Evolutionary conservation across 2,113 vertebrate species (phyloP).

Genomic region (Chroicocephalus ridibundus): DNA sequence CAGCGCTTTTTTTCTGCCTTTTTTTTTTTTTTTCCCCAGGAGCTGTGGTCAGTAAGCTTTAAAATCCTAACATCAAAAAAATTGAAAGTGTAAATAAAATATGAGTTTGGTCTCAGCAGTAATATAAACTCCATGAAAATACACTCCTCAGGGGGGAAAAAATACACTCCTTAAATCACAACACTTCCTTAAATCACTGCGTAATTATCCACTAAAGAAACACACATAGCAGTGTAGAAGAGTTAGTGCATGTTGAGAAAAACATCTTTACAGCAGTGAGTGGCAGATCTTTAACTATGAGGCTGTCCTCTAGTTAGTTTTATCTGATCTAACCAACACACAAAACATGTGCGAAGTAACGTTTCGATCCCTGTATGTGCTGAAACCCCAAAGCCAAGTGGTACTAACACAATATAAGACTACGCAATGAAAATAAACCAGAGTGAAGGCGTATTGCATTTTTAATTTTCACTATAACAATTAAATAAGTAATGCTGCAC

Average conservation of each 20-base stretch:
- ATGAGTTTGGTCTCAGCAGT: neutral
- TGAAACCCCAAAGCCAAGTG: neutral
- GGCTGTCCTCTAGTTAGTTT: neutral
- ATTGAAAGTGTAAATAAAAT: neutral
- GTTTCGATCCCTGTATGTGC: rapidly evolving
- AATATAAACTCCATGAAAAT: neutral
- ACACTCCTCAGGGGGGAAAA: rapidly evolving
- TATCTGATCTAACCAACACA: neutral
- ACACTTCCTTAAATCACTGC: neutral
- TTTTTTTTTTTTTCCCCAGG: neutral
- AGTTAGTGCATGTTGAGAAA: neutral
- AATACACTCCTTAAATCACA: neutral
- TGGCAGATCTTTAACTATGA: neutral
- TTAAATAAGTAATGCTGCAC: neutral
- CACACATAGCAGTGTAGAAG: neutral
- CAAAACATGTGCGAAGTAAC: rapidly evolving
- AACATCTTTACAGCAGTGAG: neutral
- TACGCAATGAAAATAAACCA: neutral
- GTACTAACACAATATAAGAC: neutral
- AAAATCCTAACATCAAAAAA: neutral
- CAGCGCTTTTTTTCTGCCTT: neutral
- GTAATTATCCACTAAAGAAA: neutral
- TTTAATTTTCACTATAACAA: neutral
- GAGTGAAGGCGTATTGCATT: neutral
- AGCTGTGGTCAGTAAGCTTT: neutral